Base-by-base conservation (phyloP, 2,797 vertebrate genomes). In the Pangasius macronema region DNA sequence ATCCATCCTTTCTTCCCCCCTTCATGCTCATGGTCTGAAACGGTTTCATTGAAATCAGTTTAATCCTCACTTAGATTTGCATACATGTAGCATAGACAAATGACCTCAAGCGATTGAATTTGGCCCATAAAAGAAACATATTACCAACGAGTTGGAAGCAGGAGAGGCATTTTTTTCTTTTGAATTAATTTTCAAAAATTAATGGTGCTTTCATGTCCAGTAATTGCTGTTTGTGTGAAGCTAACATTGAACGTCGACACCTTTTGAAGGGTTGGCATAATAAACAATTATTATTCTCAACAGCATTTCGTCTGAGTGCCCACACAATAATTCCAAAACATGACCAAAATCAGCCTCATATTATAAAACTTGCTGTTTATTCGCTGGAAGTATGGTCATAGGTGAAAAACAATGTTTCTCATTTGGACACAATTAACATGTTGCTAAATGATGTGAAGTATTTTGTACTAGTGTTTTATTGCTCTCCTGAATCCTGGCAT, bases 71-170 rank as follows among this genome's bases (percentile, higher is more conserved):
- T 94, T 92, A 94, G 92, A 95, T 95, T 95, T 95, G 93, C 83
- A 83, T 88, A 72, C 77, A 86, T 93, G 94, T 95, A 94, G n/a
- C 82, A 95, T 91, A 93, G 93, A 93, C 93, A 94, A 93, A 94
- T 94, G 93, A 95, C 94, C 95, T 96, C 93, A 93, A 94, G 92
- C 95, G 93, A 95, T 95, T 95, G 94, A 96, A 95, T 95, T 94
- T 93, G 93, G 94, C 93, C 93, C 88, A 94, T 95, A 94, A 94
- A 94, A 93, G 91, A 93, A 93, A 93, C 83, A 87, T 95, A 95
- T 94, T 94, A 92, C 91, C 57, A 90, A 91, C 92, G 93, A 91
- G 91, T 92, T 93, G 89, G 92, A 93, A 92, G 92, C 84, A 70
- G 90, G 87, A 93, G 92, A 92, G 89, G 89, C 82, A 88, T 84